Conservation (phyloP, 1,140 invertebrate species). For the Aporrectodea caliginosa region DNA sequence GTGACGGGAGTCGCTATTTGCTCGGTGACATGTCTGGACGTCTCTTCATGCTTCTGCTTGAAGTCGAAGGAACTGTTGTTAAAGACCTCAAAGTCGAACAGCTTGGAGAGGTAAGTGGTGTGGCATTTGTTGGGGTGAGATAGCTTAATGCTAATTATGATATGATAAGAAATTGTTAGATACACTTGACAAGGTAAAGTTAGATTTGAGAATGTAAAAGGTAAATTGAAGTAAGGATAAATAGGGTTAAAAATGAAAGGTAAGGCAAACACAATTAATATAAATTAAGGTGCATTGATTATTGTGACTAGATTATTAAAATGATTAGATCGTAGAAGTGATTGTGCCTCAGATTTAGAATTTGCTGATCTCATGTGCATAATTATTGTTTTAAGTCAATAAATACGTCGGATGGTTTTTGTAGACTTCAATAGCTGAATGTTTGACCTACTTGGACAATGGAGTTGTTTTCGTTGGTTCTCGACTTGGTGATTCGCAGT, state of each 20-base stretch:
- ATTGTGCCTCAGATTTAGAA: neutral
- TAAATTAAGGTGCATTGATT: no score
- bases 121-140: no score
- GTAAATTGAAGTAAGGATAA: no score
- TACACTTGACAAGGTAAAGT: no score
- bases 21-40: slow-evolving; percentile 91
- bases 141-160: no score
- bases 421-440: slow-evolving; percentile 92
- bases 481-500: slow-evolving; percentile 89
- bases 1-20: slow-evolving; percentile 82
- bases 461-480: slow-evolving; percentile 97
- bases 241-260: no score
- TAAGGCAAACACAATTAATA: no score
- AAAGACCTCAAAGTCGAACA: slow-evolving; percentile 85
- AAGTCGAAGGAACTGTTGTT: slow-evolving; percentile 74
- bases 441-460: slow-evolving; percentile 98
- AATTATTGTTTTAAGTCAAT: no score
- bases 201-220: no score
- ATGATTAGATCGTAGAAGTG: neutral
- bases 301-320: no score
- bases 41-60: slow-evolving; percentile 93
- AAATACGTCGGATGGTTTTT: no score
- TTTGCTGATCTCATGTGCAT: slow-evolving; percentile 16
- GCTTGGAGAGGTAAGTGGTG: slow-evolving; percentile 64
- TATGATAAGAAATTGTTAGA: no score